These are phyloP conservation scores for Microcebus jonahi DNA, from an alignment of 2,113 vertebrate species.

Conservation along the genomic window DNA sequence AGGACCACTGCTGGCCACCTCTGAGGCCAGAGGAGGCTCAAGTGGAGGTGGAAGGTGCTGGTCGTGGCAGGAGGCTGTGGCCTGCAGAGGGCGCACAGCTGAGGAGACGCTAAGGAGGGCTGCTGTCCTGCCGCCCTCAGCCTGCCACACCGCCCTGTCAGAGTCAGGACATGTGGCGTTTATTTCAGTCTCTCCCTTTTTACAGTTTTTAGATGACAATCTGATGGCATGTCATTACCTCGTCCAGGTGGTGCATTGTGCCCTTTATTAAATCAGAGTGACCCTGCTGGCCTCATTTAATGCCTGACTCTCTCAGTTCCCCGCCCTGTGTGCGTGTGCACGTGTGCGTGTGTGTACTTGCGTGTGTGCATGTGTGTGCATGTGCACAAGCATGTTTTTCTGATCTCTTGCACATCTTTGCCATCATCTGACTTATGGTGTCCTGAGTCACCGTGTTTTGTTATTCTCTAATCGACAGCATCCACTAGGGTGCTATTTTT, in stretches of 20 bases:
- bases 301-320: neutral
- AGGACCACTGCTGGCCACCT: rapidly evolving
- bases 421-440: neutral
- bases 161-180: neutral
- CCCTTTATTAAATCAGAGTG: neutral
- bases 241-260: neutral
- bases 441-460: neutral
- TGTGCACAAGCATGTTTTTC: neutral
- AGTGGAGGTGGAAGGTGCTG: neutral
- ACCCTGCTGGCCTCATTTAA: neutral
- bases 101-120: too few species aligned
- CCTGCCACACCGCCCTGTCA: neutral
- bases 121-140: neutral
- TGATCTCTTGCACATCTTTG: neutral
- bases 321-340: too few species aligned
- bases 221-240: neutral
- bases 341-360: too few species aligned
- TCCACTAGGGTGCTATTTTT: neutral
- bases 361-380: too few species aligned
- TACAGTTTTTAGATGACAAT: neutral
- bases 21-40: too few species aligned
- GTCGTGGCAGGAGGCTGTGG: rapidly evolving
- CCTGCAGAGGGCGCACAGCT: rapidly evolving
- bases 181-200: neutral
- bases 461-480: neutral